Evolutionary conservation across 2,797 vertebrate species (phyloP), one percentile per base, ranked within the genome.

Genomic region (Nothura maculosa): DNA sequence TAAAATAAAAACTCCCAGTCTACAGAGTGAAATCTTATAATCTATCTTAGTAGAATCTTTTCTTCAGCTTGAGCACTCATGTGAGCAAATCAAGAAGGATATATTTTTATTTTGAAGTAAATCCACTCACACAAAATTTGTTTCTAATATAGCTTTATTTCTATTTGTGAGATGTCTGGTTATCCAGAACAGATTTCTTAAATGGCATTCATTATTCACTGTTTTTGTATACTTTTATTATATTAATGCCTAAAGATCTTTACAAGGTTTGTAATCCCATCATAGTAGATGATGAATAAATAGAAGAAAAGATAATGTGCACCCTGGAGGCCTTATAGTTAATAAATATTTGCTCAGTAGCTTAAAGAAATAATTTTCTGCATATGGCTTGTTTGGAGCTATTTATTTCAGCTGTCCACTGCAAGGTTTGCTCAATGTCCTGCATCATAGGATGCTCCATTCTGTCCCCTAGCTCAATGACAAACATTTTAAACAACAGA

Each of bases 321-420:
- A 34, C 47, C 82, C 80, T 88, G 32, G 21, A 92, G 60, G 55
- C 14, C 55, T 86, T 69, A 61, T 5, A 40, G 12, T 67, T 91
- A 66, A 79, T 73, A 95, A 93, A 90, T 76, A 92, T 89, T 93
- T 92, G 38, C 70, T 87, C 75, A 81, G 66, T 78, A 92, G 27
- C 75, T 78, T 68, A 81, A 61, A 93, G 40, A 78, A 90, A 86
- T 73, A 61, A 74, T 76, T 87, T 79, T 94, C 32, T 85, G 36
- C 47, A 76, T 18, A 28, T 34, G 47, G 30, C 6, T 73, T 87
- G 17, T 55, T 85, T 83, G 63, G 64, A 89, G 25, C 55, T 73
- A 60, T 89, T 79, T 3, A 79, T 92, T 90, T 95, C 73, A 87
- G 27, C 62, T 78, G 66, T 60, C 92, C 84, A 77, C 60, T 87